Evolutionary conservation across 2,888 invertebrate genomes (phyloP).

Genomic region (Cremastinae sp.): DNA sequence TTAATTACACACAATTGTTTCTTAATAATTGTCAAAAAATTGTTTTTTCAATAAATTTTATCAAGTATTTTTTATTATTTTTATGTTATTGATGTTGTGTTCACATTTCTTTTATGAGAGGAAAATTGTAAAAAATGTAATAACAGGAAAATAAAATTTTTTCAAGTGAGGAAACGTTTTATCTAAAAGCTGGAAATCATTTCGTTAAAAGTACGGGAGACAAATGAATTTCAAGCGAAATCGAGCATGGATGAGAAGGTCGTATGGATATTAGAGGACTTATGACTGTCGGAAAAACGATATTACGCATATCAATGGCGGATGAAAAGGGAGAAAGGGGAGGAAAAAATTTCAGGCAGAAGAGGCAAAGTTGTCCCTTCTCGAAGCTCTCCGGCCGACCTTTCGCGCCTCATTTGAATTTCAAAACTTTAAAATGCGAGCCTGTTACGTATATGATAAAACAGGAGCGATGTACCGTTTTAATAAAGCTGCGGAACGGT

Average conservation of each 20-base stretch:
- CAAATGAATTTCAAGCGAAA: conserved; percentile 1
- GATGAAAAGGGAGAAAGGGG: conserved; percentile 60
- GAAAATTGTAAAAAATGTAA: no score
- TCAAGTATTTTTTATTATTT: no score
- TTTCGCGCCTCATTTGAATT: conserved; percentile 72
- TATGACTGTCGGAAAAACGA: conserved; percentile 53
- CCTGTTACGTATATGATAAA: conserved; percentile 74
- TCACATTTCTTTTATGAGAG: no score
- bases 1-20: no score
- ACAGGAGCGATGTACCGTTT: conserved; percentile 73
- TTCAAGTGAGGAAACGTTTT: background rate
- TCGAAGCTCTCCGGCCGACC: conserved; percentile 34
- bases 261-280: conserved; percentile 10
- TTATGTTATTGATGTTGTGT: no score
- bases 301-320: conserved; percentile 76
- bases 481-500: conserved; percentile 71
- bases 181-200: no score
- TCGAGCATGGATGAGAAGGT: background rate
- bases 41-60: no score
- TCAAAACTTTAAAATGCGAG: conserved; percentile 74
- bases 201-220: background rate
- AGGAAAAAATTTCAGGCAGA: conserved; percentile 20
- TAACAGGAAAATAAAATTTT: no score
- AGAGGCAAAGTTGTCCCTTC: conserved; percentile 6
- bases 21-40: no score